These are phyloP conservation scores for Hypomecis atomaria DNA, from an alignment of 2,888 invertebrate species.

Conservation along the genomic window DNA sequence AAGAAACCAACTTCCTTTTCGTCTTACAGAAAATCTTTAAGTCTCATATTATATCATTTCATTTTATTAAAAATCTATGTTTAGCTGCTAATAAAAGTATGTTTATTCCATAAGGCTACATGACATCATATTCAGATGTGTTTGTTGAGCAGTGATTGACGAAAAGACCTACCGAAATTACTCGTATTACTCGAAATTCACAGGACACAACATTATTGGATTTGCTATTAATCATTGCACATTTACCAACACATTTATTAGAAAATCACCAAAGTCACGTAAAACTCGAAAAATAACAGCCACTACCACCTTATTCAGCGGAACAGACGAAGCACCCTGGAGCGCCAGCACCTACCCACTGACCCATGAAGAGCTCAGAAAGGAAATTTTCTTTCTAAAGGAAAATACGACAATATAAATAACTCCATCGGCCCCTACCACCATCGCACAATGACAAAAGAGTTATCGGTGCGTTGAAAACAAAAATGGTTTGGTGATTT, in stretches of 20 bases:
- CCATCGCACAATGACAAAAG: slow-evolving; percentile 84
- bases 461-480: slow-evolving; percentile 85
- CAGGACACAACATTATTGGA: too few relatives aligned
- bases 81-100: neutral
- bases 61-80: too few relatives aligned
- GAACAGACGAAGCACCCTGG: slow-evolving; percentile 49
- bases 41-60: too few relatives aligned
- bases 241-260: too few relatives aligned
- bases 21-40: too few relatives aligned
- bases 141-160: too few relatives aligned
- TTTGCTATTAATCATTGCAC: too few relatives aligned
- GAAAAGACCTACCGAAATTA: too few relatives aligned
- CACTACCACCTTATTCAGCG: slow-evolving; percentile 49
- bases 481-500: slow-evolving; percentile 84
- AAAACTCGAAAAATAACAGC: slow-evolving; percentile 29
- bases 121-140: too few relatives aligned
- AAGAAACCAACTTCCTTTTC: too few relatives aligned
- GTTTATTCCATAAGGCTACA: neutral
- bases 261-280: too few relatives aligned
- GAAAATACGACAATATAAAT: slow-evolving; percentile 84
- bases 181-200: too few relatives aligned
- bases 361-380: slow-evolving; percentile 84
- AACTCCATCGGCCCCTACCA: slow-evolving; percentile 81
- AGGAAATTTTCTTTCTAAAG: slow-evolving; percentile 82
- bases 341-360: slow-evolving; percentile 78